phyloP scores from a whole-genome alignment of 1,140 invertebrate genomes.

The Habropoda laboriosa region DNA sequence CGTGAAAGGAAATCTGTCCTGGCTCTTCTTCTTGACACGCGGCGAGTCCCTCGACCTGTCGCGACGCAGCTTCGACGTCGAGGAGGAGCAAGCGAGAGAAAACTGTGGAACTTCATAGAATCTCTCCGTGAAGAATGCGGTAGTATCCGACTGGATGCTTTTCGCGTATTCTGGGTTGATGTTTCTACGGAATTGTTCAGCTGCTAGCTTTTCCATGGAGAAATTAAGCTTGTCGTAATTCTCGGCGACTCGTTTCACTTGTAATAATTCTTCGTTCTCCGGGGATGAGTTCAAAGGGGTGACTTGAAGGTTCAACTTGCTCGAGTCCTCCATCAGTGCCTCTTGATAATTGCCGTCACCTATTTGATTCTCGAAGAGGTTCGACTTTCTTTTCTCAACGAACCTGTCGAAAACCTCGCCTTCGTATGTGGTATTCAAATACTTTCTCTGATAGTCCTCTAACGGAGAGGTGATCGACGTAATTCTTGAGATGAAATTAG shows the following conservation, averaged over 20 bases:
- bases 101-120: background rate
- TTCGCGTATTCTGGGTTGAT: conserved; percentile 2
- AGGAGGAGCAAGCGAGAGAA: conserved; percentile 24
- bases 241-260: background rate
- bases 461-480: background rate
- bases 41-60: conserved; percentile 37
- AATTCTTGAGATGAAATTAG: background rate
- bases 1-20: conserved; percentile 73
- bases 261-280: background rate
- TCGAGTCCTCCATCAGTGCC: background rate
- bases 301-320: background rate
- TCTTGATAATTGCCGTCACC: background rate
- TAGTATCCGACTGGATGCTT: conserved; percentile 48
- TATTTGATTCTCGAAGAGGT: background rate
- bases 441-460: background rate
- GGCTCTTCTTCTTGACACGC: conserved; percentile 55
- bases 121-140: conserved; percentile 2
- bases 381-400: background rate
- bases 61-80: conserved; percentile 57
- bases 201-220: conserved; percentile 4
- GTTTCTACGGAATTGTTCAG: background rate
- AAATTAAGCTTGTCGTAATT: background rate
- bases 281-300: background rate
- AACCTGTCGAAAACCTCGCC: background rate
- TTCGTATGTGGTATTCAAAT: background rate